Percentiles rank a stretch among this genome's conserved stretches.
phyloP scores from a whole-genome alignment of 2,113 vertebrate genomes.

The human (Homo sapiens) region GRCh38 chr2:186588001-186588500 shows the following conservation, averaged over 20 bases:
- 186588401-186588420: not conserved
- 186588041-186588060: not conserved
- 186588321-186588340: not conserved
- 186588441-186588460: not conserved
- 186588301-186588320: not conserved
- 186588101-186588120: not conserved
- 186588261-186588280: not conserved
- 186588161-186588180: not conserved
- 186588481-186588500: not conserved
- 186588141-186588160: not conserved
- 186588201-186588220: not conserved
- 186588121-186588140: not conserved
- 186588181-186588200: not conserved
- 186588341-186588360: not conserved
- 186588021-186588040: not conserved
- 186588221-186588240: not conserved
- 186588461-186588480: not conserved
- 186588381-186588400: not conserved
- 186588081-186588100: not conserved
- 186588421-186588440: not conserved
- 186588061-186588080: not conserved
- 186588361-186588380: not conserved
- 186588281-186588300: not conserved
- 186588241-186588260: slow-evolving; percentile 14
- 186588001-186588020: not conserved